A percentile compares a stretch with the other conserved stretches of the same genome.
Conservation (phyloP, 2,797 vertebrate genomes). For the Falco berigora region DNA sequence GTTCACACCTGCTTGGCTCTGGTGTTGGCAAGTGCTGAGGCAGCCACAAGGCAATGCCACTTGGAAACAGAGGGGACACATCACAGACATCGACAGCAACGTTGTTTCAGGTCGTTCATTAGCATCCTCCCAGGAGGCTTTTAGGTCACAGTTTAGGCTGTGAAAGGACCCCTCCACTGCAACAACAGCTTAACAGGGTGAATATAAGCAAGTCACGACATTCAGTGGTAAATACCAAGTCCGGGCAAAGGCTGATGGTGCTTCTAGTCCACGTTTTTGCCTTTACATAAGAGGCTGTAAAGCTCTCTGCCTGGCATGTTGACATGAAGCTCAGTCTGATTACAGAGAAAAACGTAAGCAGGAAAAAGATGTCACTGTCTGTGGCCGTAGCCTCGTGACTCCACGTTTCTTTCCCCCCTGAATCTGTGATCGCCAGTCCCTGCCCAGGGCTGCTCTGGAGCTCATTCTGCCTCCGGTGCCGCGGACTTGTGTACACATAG, state of each 20-base stretch:
- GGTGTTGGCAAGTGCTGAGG: neutral
- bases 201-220: neutral
- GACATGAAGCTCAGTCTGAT: neutral
- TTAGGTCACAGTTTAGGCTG: neutral
- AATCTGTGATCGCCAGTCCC: rapidly evolving
- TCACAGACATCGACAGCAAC: no score
- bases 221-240: neutral
- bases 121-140: neutral
- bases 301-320: neutral
- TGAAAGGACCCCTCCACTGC: neutral
- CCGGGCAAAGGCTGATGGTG: neutral
- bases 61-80: rapidly evolving
- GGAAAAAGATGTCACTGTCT: neutral
- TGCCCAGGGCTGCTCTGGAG: neutral
- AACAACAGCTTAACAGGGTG: neutral
- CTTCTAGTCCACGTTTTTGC: neutral
- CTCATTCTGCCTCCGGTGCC: rapidly evolving
- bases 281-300: neutral
- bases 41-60: rapidly evolving
- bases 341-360: no score
- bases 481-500: rapidly evolving
- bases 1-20: neutral
- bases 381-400: rapidly evolving
- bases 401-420: rapidly evolving
- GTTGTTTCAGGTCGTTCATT: neutral